Conservation (phyloP, 2,113 vertebrate genomes). For the Callocephalon fimbriatum region DNA sequence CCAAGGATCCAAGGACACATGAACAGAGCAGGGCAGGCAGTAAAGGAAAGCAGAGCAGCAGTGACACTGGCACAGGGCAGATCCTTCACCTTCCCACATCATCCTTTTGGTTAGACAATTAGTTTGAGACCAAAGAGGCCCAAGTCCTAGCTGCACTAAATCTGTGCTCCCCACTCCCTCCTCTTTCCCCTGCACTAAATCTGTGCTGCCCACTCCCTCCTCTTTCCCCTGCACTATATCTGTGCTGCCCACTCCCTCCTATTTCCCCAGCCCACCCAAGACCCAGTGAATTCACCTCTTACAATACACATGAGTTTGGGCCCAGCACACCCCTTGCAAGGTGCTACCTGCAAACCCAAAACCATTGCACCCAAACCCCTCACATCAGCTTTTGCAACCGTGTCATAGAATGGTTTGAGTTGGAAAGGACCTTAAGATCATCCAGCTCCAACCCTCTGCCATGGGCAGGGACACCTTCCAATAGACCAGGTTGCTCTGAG, state of each 20-base stretch:
- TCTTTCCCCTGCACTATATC: background rate
- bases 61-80: rapidly evolving
- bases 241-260: background rate
- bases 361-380: background rate
- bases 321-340: background rate
- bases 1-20: background rate
- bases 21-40: background rate
- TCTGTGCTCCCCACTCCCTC: background rate
- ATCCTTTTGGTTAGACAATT: background rate
- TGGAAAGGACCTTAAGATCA: background rate
- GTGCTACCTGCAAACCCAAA: background rate
- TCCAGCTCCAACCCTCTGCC: background rate
- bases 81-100: background rate
- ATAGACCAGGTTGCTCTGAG: background rate
- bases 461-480: background rate
- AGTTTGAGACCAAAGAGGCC: background rate
- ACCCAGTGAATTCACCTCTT: rapidly evolving
- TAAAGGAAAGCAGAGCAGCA: background rate
- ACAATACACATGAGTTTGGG: rapidly evolving
- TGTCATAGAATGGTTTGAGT: background rate
- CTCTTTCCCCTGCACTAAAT: background rate
- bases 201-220: background rate
- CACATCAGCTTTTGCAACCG: background rate
- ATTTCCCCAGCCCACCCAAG: background rate
- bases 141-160: background rate